These are phyloP conservation scores for Salpingus planirostris DNA, from an alignment of 2,888 invertebrate species.

Conservation along the genomic window DNA sequence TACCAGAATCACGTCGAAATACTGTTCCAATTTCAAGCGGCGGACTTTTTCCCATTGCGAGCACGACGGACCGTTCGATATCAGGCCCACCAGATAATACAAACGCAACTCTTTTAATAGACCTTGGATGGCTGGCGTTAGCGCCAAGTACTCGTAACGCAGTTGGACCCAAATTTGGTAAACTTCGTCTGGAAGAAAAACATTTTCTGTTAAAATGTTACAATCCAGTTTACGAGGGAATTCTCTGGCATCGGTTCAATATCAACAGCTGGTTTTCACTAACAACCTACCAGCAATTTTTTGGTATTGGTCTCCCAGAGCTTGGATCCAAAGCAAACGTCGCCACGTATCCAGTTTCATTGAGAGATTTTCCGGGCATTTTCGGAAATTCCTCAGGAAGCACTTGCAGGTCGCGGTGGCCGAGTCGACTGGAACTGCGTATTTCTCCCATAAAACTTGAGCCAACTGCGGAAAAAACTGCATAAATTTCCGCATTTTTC, in stretches of 20 bases:
- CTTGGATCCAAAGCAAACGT: constrained; percentile 66
- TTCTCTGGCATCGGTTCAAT: no score
- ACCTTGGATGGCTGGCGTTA: constrained; percentile 58
- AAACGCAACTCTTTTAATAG: constrained; percentile 62
- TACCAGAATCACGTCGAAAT: constrained; percentile 72
- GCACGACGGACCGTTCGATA: constrained; percentile 79
- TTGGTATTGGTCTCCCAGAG: constrained; percentile 63
- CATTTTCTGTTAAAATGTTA: no score
- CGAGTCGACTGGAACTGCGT: constrained; percentile 54
- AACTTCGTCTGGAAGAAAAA: constrained; percentile 50
- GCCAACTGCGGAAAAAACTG: constrained; percentile 45
- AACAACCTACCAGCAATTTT: constrained; percentile 54
- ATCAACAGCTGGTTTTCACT: no score
- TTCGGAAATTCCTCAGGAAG: constrained; percentile 68
- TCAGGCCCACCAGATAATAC: constrained; percentile 68
- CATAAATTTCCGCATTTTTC: no score
- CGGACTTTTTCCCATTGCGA: constrained; percentile 85
- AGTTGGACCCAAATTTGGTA: constrained; percentile 71
- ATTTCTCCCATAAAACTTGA: constrained; percentile 51
- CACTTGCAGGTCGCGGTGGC: constrained; percentile 57
- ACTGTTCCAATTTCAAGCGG: constrained; percentile 57
- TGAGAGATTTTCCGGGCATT: constrained; percentile 69
- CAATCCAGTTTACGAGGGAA: no score
- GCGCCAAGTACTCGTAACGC: constrained; percentile 66
- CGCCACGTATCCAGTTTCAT: constrained; percentile 71